Evolutionary conservation across 1,140 invertebrate species (phyloP).

Genomic region (Laodelphax striatellus): DNA sequence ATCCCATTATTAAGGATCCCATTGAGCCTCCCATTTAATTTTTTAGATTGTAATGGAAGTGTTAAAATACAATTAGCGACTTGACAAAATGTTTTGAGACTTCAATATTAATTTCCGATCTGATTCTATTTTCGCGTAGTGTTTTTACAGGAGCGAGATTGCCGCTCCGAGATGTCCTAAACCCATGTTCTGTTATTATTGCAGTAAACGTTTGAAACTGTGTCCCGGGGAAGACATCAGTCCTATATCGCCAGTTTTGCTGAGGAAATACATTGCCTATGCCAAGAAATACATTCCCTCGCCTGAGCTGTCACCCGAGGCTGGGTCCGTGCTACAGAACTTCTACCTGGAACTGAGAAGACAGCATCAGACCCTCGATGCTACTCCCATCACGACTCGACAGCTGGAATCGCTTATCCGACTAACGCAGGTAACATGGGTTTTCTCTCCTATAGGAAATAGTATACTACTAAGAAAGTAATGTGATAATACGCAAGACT

Average conservation of each 20-base stretch:
- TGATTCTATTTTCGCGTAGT: no score
- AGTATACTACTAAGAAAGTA: no score
- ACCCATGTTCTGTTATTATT: constrained; percentile 17
- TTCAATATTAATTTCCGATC: no score
- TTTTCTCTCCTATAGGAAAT: no score
- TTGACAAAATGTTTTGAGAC: no score
- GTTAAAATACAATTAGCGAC: no score
- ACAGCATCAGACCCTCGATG: constrained; percentile 45
- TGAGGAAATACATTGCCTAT: constrained; percentile 87
- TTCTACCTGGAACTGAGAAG: constrained; percentile 74
- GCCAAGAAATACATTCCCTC: constrained; percentile 72
- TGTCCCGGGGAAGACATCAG: constrained; percentile 49
- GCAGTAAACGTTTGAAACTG: constrained; percentile 49
- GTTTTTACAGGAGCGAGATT: no score
- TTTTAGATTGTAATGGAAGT: no score
- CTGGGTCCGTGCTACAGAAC: constrained; percentile 54
- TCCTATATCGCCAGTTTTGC: constrained; percentile 55
- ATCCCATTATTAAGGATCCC: no score
- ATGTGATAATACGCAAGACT: no score
- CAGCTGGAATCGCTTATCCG: constrained; percentile 82
- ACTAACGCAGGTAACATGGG: constrained; percentile 55
- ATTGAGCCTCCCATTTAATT: no score
- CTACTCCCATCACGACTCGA: constrained; percentile 65
- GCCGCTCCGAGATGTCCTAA: no score
- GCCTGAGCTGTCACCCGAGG: constrained; percentile 59